Base-by-base conservation (phyloP, 2,113 vertebrate species). In the Eupsittula cactorum region DNA sequence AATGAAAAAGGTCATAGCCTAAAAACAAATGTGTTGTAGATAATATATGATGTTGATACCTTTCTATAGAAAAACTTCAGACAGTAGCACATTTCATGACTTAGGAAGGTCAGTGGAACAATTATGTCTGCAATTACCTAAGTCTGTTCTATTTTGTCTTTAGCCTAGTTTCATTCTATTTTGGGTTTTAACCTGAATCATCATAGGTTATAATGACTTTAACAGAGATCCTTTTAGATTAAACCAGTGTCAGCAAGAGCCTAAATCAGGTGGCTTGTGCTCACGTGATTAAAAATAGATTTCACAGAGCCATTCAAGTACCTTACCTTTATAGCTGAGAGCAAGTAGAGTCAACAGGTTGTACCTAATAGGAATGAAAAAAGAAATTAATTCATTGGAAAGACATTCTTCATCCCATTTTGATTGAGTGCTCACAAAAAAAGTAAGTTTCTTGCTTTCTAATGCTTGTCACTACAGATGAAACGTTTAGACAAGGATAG, bases 121-220 rank as follows among this genome's bases (percentile, higher is more conserved):
- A 80, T 92, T 88, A 81, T 86, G 41, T 49, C 62, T 87, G 62
- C 67, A 79, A 89, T 96, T 92, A 79, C 29, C 41, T 88, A 96
- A 94, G 44, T 17, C 69, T 49, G 14, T 73, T 73, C 81, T 95
- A 92, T 91, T 96, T 95, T 96, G 57, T 68, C 57, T 96, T 89
- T 63, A 95, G 62, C 92, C 88, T 86, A 82, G 41, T 91, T 95
- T 89, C 59, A 67, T 77, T 87, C 46, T 79, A 89, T 82, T 92
- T 88, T 79, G 76, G 80, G 57, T 75, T 95, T 96, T 93, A 96
- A 78, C 88, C 65, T 18, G 1, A 91, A 85, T 71, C 19, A 2
- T 88, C 74, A 21, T 53, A 89, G 52, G 20, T 84, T 94, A 93
- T 94, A 96, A 88, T 94, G 91, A 93, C 86, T 89, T 87, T 90